A percentile compares a stretch with the other conserved stretches of the same genome.
These are phyloP conservation scores for Eublepharis macularius DNA, from an alignment of 2,113 vertebrate genomes.

Conservation along the genomic window DNA sequence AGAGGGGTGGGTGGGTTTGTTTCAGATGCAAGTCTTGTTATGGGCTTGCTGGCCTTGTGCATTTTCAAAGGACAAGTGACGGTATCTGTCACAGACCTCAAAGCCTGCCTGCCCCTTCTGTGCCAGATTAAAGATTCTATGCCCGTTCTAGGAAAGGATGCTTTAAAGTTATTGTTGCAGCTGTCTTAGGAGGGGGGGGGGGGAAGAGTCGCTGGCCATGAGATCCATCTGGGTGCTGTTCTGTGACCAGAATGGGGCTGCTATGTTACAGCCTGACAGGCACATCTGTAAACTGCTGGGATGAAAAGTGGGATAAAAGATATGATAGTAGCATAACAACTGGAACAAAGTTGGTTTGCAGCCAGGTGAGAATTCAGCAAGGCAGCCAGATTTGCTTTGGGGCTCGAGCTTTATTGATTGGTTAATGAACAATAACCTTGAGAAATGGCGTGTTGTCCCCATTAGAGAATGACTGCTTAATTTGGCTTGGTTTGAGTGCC, in stretches of 20 bases:
- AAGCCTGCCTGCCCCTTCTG: slow-evolving; percentile 2
- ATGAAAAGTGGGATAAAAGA: no score
- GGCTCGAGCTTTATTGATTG: not conserved
- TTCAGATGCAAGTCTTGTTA: slow-evolving; percentile 43
- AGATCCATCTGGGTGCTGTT: not conserved
- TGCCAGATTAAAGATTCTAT: slow-evolving; percentile 31
- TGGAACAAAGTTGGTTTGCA: not conserved
- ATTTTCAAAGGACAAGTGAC: not conserved
- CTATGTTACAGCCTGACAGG: no score
- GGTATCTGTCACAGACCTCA: slow-evolving; percentile 15
- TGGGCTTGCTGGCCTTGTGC: slow-evolving; percentile 34
- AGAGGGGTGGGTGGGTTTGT: not conserved
- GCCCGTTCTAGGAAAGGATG: not conserved
- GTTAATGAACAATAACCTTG: not conserved
- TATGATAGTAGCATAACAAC: not conserved
- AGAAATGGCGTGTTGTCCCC: not conserved
- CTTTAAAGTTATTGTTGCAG: not conserved
- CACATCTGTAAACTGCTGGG: no score
- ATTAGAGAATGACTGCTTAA: not conserved
- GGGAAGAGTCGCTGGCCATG: not conserved
- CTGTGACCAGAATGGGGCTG: not conserved
- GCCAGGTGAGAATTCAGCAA: not conserved
- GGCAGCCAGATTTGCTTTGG: not conserved
- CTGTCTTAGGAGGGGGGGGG: no score
- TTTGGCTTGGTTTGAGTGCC: not conserved